A percentile compares a stretch with the other conserved stretches of the same genome.
These are phyloP conservation scores for Apodemia hepburni DNA, from an alignment of 2,888 invertebrate species.

Conservation along the genomic window DNA sequence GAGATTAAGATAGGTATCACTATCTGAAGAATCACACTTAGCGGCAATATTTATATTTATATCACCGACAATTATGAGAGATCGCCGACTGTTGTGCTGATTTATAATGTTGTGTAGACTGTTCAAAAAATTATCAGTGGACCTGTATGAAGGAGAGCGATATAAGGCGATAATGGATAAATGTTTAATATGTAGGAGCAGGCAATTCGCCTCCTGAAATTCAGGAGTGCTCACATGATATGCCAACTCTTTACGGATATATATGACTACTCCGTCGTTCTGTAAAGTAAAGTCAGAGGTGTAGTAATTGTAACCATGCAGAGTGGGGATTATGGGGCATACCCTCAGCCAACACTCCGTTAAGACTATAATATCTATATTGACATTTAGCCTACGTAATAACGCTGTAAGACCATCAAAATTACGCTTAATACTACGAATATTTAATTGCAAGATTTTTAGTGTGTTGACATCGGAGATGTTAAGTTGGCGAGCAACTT, in stretches of 20 bases:
- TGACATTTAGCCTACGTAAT: too few species aligned
- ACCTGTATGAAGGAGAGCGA: background rate
- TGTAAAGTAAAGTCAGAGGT: background rate
- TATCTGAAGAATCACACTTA: background rate
- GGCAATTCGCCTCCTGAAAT: slow-evolving; percentile 7
- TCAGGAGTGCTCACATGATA: background rate
- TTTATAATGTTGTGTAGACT: background rate
- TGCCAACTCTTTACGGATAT: background rate
- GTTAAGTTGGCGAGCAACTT: too few species aligned
- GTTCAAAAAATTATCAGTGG: background rate
- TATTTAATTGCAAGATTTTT: too few species aligned
- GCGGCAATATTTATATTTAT: background rate
- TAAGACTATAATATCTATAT: too few species aligned
- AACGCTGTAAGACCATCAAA: too few species aligned
- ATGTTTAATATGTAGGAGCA: background rate
- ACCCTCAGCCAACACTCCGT: too few species aligned
- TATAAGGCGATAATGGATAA: background rate
- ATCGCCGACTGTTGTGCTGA: background rate
- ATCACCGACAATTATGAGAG: background rate
- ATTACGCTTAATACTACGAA: too few species aligned
- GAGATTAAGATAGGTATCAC: slow-evolving; percentile 2
- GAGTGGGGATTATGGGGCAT: too few species aligned
- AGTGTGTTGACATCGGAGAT: background rate
- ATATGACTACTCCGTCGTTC: background rate
- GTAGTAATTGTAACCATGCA: too few species aligned